Evolutionary conservation across 2,797 vertebrate genomes (phyloP), one percentile per base, ranked within the genome.

Genomic region (Liparis tanakae): DNA sequence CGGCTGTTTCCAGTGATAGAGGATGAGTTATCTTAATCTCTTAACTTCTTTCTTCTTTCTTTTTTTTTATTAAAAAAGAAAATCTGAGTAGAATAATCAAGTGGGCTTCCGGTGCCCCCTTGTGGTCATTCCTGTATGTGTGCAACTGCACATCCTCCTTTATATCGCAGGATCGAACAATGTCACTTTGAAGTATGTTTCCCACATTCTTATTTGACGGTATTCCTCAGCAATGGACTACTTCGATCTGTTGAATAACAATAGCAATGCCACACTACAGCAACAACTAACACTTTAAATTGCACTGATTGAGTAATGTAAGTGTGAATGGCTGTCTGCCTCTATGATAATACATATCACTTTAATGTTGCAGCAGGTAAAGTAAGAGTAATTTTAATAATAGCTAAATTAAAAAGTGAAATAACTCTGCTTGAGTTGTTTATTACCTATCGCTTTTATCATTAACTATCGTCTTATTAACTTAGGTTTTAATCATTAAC

Each of bases 101-200:
- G 50, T 20, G 3, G 50, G 1, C 10, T 39, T 76, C 36, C 60
- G 25, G n/a, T 5, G 12, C 61, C 77, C 14, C 62, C 17, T 8
- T 17, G 85, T 82, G 85, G 68, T 58, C 51, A n/a, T 6, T 50
- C 3, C 13, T 68, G 13, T 25, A 30, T 0, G 51, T 25, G 41
- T 8, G 12, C 1, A 13, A 14, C 30, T 37, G 46, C 39, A 36
- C 30, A 68, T 25, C 13, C 22, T 48, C 1, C 10, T 43, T 3
- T n/a, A 36, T 25, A 2, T 20, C 51, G 34, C 17, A 15, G 17
- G 0, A 14, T 14, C 39, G 37, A 36, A 39, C 22, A 36, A 15
- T 7, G n/a, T 20, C 30, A n/a, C 48, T 43, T 34, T 46, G 5
- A 67, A 62, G n/a, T 9, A 30, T 39, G 6, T 8, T 10, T 51